Base-by-base conservation (phyloP, 2,888 invertebrate species). In the Protophormia terraenovae region DNA sequence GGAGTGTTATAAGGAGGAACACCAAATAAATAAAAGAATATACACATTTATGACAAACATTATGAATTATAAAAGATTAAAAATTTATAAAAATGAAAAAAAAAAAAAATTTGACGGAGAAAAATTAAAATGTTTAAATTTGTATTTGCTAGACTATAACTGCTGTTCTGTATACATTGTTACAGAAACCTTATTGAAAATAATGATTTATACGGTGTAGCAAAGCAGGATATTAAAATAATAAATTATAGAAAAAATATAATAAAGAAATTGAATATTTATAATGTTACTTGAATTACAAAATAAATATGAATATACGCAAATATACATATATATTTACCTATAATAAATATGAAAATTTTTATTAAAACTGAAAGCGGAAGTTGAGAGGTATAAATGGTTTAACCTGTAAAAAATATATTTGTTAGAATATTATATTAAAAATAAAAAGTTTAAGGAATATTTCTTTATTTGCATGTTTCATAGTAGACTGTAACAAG, bases 111-210 rank as follows among this genome's bases (percentile, higher is more conserved):
- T 41, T 72, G 14, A 19, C 3, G 41, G 12, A 16, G 47, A 47
- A 60, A 60, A 60, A 69, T 66, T 58, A 32, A 32, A 67, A 67
- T 77, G 45, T 78, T 67, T 22, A 32, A 19, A 67, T 75, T 75
- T 53, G 1, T 24, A 55, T 66, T 66, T 27, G 22, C 64, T n/a
- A 27, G 53, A 24, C 24, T 53, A 53, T n/a, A n/a, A n/a, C 24
- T 27, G 14, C 3, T 53, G 24, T 19, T 47, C 3, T 62, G 4
- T 19, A 6, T 1, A 6, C 12, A n/a, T n/a, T 53, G 19, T 7
- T 5, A 7, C 10, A 47, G 47, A 2, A 50, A 7, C 45, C n/a
- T 6, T 16, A 45, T 7, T 16, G 38, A n/a, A 5, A n/a, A 45
- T 10, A 35, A 19, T 50, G 50, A 35, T 67, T 67, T 50, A 67